Percentiles rank a stretch among this genome's conserved stretches.
phyloP scores from a whole-genome alignment of 2,113 vertebrate species.

The Spermophilus dauricus region DNA sequence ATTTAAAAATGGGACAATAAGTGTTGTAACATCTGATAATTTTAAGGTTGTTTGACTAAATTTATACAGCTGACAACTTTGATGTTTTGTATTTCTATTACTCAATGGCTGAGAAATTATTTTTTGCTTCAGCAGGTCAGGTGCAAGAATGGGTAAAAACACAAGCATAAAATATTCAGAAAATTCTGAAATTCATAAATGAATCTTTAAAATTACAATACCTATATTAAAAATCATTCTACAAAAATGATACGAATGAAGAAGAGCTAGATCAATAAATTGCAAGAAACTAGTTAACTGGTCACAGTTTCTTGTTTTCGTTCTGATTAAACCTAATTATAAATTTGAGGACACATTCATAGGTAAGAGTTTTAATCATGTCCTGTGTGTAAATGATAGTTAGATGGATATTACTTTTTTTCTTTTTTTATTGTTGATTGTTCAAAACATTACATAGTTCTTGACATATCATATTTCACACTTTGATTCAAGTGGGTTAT shows the following conservation, averaged over 20 bases:
- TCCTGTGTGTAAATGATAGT: neutral
- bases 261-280: neutral
- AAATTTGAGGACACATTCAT: too few relatives aligned
- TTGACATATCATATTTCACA: too few relatives aligned
- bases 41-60: neutral
- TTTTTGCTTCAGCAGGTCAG: neutral
- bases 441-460: too few relatives aligned
- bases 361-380: neutral
- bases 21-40: neutral
- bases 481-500: too few relatives aligned
- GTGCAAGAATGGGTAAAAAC: neutral
- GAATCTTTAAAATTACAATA: neutral
- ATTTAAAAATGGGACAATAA: neutral
- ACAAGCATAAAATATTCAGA: neutral
- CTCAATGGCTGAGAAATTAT: neutral
- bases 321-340: neutral
- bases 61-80: neutral
- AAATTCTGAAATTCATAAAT: neutral
- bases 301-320: conserved; percentile 14
- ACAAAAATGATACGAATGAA: neutral
- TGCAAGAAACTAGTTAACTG: neutral
- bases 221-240: neutral
- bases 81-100: conserved; percentile 39
- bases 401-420: neutral
- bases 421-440: neutral